Evolutionary conservation across 2,888 invertebrate species (phyloP).

Genomic region (Homarus gammarus): DNA sequence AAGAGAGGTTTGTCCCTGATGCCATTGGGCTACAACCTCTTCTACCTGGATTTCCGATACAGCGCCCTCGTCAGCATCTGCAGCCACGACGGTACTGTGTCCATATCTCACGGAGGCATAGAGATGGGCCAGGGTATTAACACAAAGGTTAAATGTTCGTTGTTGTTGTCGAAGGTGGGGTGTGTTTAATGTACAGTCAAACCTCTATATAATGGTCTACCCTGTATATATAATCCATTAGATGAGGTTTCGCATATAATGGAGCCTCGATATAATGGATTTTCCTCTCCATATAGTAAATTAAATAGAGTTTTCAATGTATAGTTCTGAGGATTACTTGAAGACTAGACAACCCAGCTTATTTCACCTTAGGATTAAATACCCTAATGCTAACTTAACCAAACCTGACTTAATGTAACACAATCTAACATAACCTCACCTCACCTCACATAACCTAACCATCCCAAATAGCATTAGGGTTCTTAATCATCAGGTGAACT

Average conservation of each 20-base stretch:
- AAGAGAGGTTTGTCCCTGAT: constrained; percentile 84
- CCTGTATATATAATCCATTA: background rate
- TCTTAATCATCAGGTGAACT: too few relatives aligned
- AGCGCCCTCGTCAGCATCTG: constrained; percentile 76
- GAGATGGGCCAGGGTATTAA: constrained; percentile 89
- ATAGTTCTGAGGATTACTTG: constrained; percentile 81
- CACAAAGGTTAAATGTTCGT: constrained; percentile 83
- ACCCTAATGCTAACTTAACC: too few relatives aligned
- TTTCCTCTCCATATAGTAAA: background rate
- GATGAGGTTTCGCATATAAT: constrained; percentile 77
- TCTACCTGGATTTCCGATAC: constrained; percentile 42
- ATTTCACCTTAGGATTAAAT: too few relatives aligned
- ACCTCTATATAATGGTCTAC: background rate
- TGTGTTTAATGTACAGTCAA: constrained; percentile 77
- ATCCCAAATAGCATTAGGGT: too few relatives aligned
- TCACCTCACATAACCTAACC: too few relatives aligned
- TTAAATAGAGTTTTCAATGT: background rate
- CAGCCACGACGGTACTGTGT: constrained; percentile 81
- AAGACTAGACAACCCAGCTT: too few relatives aligned
- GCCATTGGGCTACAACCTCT: constrained; percentile 81
- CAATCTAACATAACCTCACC: too few relatives aligned
- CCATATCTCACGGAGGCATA: constrained; percentile 83
- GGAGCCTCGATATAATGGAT: too few relatives aligned
- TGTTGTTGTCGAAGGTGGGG: background rate
- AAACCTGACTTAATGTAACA: too few relatives aligned